phyloP scores from a whole-genome alignment of 2,888 invertebrate species.

The Siphonodentalium dalli region DNA sequence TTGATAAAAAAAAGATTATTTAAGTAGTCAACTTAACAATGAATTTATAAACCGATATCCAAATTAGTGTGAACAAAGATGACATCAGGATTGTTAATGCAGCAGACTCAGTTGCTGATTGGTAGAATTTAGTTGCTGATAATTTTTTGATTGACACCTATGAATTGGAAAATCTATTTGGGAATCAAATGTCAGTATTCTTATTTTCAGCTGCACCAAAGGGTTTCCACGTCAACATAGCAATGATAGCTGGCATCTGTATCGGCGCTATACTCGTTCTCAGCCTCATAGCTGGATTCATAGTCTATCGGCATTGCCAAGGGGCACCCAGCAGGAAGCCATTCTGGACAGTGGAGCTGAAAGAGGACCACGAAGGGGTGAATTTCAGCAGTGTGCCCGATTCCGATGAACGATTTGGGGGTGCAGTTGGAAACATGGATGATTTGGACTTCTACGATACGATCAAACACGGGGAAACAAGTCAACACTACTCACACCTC shows the following conservation, averaged over 20 bases:
- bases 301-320: conserved; percentile 38
- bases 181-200: too few species aligned
- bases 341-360: conserved; percentile 56
- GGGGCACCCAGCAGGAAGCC: conserved; percentile 35
- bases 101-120: too few species aligned
- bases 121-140: too few species aligned
- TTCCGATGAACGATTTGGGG: conserved; percentile 38
- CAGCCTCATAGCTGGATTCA: conserved; percentile 34
- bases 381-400: conserved; percentile 50
- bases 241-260: conserved; percentile 40
- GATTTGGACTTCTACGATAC: conserved; percentile 41
- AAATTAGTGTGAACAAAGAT: too few species aligned
- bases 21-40: too few species aligned
- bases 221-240: conserved; percentile 12
- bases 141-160: too few species aligned
- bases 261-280: conserved; percentile 35
- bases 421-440: conserved; percentile 25
- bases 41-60: too few species aligned
- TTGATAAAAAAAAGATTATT: too few species aligned
- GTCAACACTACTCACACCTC: too few species aligned
- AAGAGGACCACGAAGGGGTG: conserved; percentile 53
- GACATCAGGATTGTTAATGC: too few species aligned
- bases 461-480: too few species aligned
- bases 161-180: too few species aligned
- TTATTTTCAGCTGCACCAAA: background rate